A percentile compares a stretch with the other conserved stretches of the same genome.
phyloP scores from a whole-genome alignment of 2,113 vertebrate genomes.

The Cephalopholis sonnerati region DNA sequence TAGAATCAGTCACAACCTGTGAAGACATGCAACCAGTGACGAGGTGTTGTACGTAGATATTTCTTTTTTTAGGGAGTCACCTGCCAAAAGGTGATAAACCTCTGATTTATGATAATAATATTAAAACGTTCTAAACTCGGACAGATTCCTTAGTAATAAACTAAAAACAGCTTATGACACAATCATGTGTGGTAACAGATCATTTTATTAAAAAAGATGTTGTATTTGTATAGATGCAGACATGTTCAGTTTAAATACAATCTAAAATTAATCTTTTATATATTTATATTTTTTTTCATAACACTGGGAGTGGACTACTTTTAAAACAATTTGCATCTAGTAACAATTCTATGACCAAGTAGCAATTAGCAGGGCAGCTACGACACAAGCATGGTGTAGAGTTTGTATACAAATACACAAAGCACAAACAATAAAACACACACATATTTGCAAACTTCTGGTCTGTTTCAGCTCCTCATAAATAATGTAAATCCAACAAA shows the following conservation, averaged over 20 bases:
- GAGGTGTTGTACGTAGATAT: not conserved
- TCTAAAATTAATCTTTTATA: conserved; percentile 83
- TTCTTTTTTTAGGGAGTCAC: not conserved
- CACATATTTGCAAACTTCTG: conserved; percentile 63
- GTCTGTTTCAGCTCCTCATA: conserved; percentile 73
- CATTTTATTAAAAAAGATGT: conserved; percentile 85
- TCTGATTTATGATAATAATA: not conserved
- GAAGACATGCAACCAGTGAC: not conserved
- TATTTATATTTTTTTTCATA: conserved; percentile 70
- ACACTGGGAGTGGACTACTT: conserved; percentile 75
- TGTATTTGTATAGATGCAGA: conserved; percentile 78
- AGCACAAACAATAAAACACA: conserved; percentile 76
- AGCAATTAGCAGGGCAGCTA: conserved; percentile 78
- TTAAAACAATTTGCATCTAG: conserved; percentile 84
- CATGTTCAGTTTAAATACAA: conserved; percentile 85
- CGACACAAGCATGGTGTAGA: conserved; percentile 62
- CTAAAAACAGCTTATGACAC: not conserved
- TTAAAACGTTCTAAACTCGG: not conserved
- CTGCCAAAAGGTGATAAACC: not conserved
- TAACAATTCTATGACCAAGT: conserved; percentile 76
- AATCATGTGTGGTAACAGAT: conserved; percentile 69
- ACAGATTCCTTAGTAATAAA: not conserved
- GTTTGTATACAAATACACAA: conserved; percentile 81
- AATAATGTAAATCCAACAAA: conserved; percentile 78
- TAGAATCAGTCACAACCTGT: not conserved